phyloP scores from a whole-genome alignment of 2,888 invertebrate species.

The Agrotis segetum region DNA sequence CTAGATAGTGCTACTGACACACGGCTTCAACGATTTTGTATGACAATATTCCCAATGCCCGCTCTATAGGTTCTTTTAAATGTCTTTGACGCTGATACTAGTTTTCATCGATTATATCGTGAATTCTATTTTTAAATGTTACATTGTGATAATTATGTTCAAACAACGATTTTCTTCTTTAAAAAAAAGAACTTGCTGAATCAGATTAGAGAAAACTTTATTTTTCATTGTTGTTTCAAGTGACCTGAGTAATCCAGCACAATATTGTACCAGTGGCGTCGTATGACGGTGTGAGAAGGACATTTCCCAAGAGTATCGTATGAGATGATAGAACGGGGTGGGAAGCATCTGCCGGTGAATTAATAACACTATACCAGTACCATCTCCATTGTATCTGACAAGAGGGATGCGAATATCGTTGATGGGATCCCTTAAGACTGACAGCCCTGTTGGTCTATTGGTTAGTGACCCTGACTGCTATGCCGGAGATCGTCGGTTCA shows the following conservation, averaged over 20 bases:
- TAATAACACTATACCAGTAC: conserved; percentile 37
- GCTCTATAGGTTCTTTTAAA: too few relatives aligned
- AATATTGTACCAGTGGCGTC: conserved; percentile 9
- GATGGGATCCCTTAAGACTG: not conserved
- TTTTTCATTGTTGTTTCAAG: not conserved
- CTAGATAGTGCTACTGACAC: too few relatives aligned
- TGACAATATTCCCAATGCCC: too few relatives aligned
- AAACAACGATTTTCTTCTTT: not conserved
- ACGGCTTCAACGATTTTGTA: too few relatives aligned
- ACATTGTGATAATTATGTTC: not conserved
- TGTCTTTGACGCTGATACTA: too few relatives aligned
- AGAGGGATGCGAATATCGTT: conserved; percentile 14
- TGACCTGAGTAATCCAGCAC: conserved; percentile 1
- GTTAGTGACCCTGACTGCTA: too few relatives aligned
- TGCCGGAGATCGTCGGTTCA: too few relatives aligned
- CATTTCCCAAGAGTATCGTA: conserved; percentile 48
- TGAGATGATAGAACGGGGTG: conserved; percentile 40
- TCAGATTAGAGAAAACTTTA: not conserved
- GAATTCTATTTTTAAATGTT: conserved; percentile 1
- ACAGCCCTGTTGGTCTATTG: too few relatives aligned
- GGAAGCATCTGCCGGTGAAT: conserved; percentile 35
- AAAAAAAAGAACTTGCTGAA: not conserved
- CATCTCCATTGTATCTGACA: conserved; percentile 28
- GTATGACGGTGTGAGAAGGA: not conserved
- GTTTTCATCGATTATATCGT: too few relatives aligned